Evolutionary conservation across 1,140 invertebrate species (phyloP), one percentile per base, ranked within the genome.

Genomic region (Macrocentrus cingulum): DNA sequence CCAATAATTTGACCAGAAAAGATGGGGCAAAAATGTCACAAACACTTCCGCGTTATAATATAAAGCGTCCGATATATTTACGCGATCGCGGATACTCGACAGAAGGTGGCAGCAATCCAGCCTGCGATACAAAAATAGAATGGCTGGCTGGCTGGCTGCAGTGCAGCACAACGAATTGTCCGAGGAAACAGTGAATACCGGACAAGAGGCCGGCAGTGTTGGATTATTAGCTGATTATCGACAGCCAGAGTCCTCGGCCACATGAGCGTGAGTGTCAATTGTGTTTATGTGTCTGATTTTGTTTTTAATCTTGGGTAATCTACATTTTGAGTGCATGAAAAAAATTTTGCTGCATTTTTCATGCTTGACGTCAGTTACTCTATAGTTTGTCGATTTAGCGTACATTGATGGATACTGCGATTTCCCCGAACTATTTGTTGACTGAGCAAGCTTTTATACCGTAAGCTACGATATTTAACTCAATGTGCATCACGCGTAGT

Each of bases 101-200:
- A 37, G 32, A 51, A 51, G 32, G 49, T 51, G 49, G 49, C 49
- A 51, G 7, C 32, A 34, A 51, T 51, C 49, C 49, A 51, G 19
- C 32, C 25, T 51, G 32, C 2, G 32, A 19, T 51, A 36, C 32
- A 8, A 51, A 51, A 51, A 51, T 51, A 51, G 49, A 51, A 50
- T 50, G 46, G 49, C 49, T 51, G 32, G 49, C 32, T 36, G 32
- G 32, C 19, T 36, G 15, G 9, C 15, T 25, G 25, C 25, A 9
- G 4, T 29, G 25, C 25, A 29, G 4, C 25, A 29, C 25, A 29
- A 4, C 4, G 25, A 29, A 9, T 29, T 9, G 4, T 4, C 25
- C 25, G 25, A 39, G 36, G 13, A 39, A 39, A 39, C 15, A n/a
- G 36, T 39, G 36, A 39, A 39, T 13, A 13, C 8, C 36, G 13